Base-by-base conservation (phyloP, 2,113 vertebrate species). In the Cyphomyrus discorhynchus region DNA sequence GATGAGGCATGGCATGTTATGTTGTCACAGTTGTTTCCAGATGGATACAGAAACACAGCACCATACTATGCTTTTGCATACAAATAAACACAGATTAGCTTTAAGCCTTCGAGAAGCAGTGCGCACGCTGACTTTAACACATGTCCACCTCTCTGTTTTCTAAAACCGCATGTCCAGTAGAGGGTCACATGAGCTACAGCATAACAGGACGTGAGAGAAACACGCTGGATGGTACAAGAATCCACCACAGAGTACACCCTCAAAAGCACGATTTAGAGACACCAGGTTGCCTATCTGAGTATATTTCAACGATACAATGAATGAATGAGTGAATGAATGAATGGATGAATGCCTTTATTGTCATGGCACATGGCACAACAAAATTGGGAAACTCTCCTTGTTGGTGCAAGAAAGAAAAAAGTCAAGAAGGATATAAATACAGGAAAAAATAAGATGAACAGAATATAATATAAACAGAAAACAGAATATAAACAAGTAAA, bases 11-110 rank as follows among this genome's bases (percentile, higher is more conserved):
- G 88, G 83, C 42, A 45, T 52, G 82, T 27, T 62, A n/a, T 89
- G 77, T 46, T 89, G 53, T 89, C 88, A 89, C 77, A 52, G 17
- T 39, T 62, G 50, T 84, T 80, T 80, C 50, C 88, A 89, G 50
- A 89, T 35, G 82, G 77, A 62, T 11, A 62, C 49, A 39, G 47
- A 89, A 50, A 80, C 39, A 80, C 88, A 35, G 45, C 6, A 46
- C 42, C 58, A 46, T 42, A 80, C 53, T 87, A 19, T 35, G 3
- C 35, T 42, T 35, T 53, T 87, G n/a, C 15, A 1, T 42, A 74
- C 56, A 49, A 70, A 31, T 49, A 74, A 46, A 19, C 45, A 42
- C 17, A 46, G 5, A 27, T 82, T 17, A 82, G 19, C 11, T 46
- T 42, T 24, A 45, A 45, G 39, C 17, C 39, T 82, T 21, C 17